Evolutionary conservation across 2,888 invertebrate species (phyloP).

Genomic region (Galeopsomyia nigrocyanea): DNA sequence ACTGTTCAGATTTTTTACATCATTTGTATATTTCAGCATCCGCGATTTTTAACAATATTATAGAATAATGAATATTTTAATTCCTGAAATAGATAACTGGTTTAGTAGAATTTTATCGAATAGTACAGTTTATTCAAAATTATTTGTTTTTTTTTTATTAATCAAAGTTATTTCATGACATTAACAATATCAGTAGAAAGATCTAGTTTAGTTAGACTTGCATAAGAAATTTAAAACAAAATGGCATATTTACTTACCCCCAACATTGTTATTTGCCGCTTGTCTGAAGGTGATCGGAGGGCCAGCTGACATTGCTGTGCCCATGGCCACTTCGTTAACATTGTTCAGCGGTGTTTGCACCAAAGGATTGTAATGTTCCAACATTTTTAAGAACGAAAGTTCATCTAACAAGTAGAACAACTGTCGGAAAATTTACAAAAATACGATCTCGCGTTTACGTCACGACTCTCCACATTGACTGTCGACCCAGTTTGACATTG

Average conservation of each 20-base stretch:
- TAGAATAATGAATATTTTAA: too few relatives aligned
- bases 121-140: too few relatives aligned
- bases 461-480: constrained; percentile 2
- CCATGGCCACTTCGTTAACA: constrained; percentile 53
- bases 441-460: constrained; percentile 1
- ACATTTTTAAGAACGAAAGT: constrained; percentile 19
- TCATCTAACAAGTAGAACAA: neutral
- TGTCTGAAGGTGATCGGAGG: constrained; percentile 57
- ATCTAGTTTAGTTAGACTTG: too few relatives aligned
- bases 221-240: neutral
- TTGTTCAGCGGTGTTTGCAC: constrained; percentile 49
- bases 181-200: too few relatives aligned
- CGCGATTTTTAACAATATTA: too few relatives aligned
- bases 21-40: too few relatives aligned
- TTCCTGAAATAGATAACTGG: too few relatives aligned
- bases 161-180: too few relatives aligned
- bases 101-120: too few relatives aligned
- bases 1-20: too few relatives aligned
- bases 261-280: constrained; percentile 59
- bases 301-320: constrained; percentile 51
- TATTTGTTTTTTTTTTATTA: too few relatives aligned
- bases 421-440: neutral
- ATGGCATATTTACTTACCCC: constrained; percentile 54
- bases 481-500: constrained; percentile 8
- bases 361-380: constrained; percentile 41